A percentile compares a stretch with the other conserved stretches of the same genome.
Conservation (phyloP, 1,140 invertebrate genomes). For the Drosophila lacertosa region DNA sequence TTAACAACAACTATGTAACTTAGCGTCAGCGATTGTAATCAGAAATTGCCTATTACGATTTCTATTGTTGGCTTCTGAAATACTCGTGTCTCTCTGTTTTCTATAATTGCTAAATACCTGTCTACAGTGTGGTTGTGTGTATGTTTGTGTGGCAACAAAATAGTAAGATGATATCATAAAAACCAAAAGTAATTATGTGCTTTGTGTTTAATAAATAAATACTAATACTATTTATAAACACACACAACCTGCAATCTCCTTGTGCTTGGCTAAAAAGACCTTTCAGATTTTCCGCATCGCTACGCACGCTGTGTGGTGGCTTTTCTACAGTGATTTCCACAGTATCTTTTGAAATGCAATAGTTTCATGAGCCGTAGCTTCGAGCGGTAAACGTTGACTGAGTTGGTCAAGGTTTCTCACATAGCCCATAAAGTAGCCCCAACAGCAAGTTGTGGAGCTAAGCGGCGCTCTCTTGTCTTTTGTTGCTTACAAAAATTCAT, state of each 20-base stretch:
- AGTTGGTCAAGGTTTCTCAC: constrained; percentile 72
- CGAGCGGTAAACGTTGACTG: constrained; percentile 38
- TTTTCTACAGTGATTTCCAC: constrained; percentile 46
- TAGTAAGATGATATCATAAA: constrained; percentile 43
- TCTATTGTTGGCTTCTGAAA: constrained; percentile 27
- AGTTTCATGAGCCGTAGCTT: constrained; percentile 51
- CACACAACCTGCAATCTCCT: constrained; percentile 31
- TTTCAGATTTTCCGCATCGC: constrained; percentile 74
- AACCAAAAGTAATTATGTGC: constrained; percentile 37
- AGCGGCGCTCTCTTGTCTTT: constrained; percentile 36
- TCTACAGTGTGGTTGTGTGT: not conserved
- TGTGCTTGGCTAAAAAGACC: constrained; percentile 40
- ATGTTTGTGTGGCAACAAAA: not conserved
- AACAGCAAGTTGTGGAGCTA: constrained; percentile 28
- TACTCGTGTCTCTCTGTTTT: constrained; percentile 25
- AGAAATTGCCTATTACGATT: constrained; percentile 46
- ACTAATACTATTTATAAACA: constrained; percentile 31
- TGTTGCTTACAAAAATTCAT: constrained; percentile 44
- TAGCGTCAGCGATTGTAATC: constrained; percentile 30
- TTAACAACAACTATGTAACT: constrained; percentile 14
- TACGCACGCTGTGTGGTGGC: constrained; percentile 36
- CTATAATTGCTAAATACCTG: constrained; percentile 46
- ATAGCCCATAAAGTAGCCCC: constrained; percentile 58
- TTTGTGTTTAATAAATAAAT: constrained; percentile 43
- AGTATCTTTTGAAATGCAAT: constrained; percentile 72